Evolutionary conservation across 2,888 invertebrate species (phyloP).

Genomic region (Strigamia maritima): DNA sequence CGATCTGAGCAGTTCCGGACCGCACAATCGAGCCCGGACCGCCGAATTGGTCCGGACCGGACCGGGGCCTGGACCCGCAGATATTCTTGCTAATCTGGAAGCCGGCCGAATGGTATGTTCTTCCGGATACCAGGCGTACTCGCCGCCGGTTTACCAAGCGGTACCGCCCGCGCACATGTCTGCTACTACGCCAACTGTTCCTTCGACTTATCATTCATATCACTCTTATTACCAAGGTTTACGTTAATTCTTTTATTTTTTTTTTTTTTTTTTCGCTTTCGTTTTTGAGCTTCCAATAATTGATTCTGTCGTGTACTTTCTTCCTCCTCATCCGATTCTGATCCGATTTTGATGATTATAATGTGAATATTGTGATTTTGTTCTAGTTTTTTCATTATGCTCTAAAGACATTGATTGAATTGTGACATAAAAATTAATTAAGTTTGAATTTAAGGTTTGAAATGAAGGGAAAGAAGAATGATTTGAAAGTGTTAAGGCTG

Average conservation of each 20-base stretch:
- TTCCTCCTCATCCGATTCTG: neutral
- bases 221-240: slow-evolving; percentile 38
- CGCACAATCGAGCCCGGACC: neutral
- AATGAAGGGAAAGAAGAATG: no score
- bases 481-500: neutral
- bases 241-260: neutral
- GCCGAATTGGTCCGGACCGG: neutral
- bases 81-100: slow-evolving; percentile 18
- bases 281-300: slow-evolving; percentile 15
- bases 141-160: slow-evolving; percentile 36
- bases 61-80: neutral
- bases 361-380: slow-evolving; percentile 22
- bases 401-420: slow-evolving; percentile 7
- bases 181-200: slow-evolving; percentile 38
- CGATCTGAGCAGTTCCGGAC: slow-evolving; percentile 53
- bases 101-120: slow-evolving; percentile 28
- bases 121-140: slow-evolving; percentile 36
- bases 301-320: neutral
- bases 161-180: slow-evolving; percentile 38
- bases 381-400: neutral
- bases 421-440: neutral
- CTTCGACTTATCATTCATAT: slow-evolving; percentile 41
- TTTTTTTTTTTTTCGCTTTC: no score
- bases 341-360: neutral
- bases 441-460: no score